These are phyloP conservation scores for Microcebus jonahi DNA, from an alignment of 2,113 vertebrate species.

Conservation along the genomic window DNA sequence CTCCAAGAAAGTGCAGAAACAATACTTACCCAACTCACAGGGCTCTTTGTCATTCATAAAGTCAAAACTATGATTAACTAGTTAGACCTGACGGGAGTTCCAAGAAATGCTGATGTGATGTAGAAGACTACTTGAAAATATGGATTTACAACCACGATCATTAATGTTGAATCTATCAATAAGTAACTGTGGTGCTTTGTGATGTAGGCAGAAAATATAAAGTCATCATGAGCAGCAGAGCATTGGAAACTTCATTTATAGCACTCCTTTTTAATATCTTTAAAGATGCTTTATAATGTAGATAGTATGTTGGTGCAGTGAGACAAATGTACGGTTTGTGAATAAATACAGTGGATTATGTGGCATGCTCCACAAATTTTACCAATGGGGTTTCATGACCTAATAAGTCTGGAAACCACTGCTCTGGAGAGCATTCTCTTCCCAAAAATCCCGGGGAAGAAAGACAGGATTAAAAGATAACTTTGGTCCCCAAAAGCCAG, in stretches of 20 bases:
- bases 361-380: background rate
- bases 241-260: background rate
- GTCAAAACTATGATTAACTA: background rate
- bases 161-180: background rate
- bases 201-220: background rate
- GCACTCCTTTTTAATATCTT: background rate
- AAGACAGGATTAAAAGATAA: background rate
- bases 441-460: background rate
- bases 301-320: background rate
- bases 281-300: background rate
- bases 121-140: conserved; percentile 13
- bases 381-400: background rate
- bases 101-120: background rate
- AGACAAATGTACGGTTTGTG: background rate
- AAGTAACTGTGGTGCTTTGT: background rate
- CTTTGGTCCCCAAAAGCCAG: conserved; percentile 47
- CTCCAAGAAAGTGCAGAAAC: background rate
- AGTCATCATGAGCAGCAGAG: background rate
- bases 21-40: background rate
- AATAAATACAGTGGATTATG: background rate
- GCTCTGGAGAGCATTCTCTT: background rate
- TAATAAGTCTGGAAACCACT: background rate
- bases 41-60: background rate
- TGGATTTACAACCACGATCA: background rate
- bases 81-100: background rate